Evolutionary conservation across 2,797 vertebrate genomes (phyloP).

Genomic region (Cryptoprocta ferox): DNA sequence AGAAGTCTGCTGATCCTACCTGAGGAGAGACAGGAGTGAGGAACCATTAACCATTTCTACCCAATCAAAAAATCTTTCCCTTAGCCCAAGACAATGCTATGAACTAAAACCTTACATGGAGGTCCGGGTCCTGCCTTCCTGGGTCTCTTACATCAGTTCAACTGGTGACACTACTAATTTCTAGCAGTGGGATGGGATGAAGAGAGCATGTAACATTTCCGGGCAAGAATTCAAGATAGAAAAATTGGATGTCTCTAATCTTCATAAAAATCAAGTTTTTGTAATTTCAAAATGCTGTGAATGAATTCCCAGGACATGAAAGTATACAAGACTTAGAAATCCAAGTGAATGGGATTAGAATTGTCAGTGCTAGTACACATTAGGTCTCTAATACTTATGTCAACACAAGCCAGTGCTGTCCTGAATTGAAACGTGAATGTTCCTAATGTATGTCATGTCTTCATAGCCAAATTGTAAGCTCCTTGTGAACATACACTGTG

Average conservation of each 20-base stretch:
- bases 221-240: conserved; percentile 61
- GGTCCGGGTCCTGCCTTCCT: not conserved
- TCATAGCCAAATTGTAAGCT: not conserved
- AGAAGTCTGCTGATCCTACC: not conserved
- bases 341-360: not conserved
- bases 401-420: not conserved
- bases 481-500: not conserved
- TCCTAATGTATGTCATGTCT: not conserved
- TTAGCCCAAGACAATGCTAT: not conserved
- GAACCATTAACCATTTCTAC: not conserved
- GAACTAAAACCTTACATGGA: not conserved
- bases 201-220: conserved; percentile 12
- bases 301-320: conserved; percentile 46
- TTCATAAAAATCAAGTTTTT: conserved; percentile 52
- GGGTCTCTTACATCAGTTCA: not conserved
- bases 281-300: conserved; percentile 61
- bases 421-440: not conserved
- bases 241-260: conserved; percentile 27
- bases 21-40: not conserved
- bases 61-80: not conserved
- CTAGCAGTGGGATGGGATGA: not conserved
- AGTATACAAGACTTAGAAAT: conserved; percentile 3
- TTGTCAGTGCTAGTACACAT: not conserved
- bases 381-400: not conserved
- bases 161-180: not conserved